Percentiles rank a stretch among this genome's conserved stretches.
These are phyloP conservation scores for Mycteria americana DNA, from an alignment of 2,797 vertebrate species.

Conservation along the genomic window DNA sequence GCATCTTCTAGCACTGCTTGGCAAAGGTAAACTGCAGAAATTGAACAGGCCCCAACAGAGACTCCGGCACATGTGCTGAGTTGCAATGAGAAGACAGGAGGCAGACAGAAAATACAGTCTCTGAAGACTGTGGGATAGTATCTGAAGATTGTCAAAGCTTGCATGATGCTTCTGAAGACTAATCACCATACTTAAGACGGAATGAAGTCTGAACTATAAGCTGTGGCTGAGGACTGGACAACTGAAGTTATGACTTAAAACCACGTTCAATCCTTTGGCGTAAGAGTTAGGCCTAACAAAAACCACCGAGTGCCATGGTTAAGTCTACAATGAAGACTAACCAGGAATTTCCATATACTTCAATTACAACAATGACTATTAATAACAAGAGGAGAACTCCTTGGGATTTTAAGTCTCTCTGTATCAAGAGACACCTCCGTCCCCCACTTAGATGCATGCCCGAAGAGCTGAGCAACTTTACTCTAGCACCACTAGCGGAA, in stretches of 20 bases:
- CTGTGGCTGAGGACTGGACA: neutral
- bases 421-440: neutral
- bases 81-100: neutral
- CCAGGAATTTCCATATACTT: neutral
- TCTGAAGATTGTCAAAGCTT: neutral
- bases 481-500: neutral
- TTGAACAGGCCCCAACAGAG: neutral
- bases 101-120: neutral
- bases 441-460: neutral
- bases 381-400: neutral
- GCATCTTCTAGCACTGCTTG: neutral
- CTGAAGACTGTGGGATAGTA: neutral
- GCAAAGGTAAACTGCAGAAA: neutral
- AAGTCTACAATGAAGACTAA: neutral
- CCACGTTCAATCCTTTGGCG: fast-evolving
- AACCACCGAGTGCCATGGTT: neutral
- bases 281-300: neutral
- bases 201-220: neutral
- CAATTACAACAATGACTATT: neutral
- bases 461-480: neutral
- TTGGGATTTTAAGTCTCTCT: neutral
- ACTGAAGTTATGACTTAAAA: neutral
- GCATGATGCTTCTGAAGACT: neutral
- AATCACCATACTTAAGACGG: neutral
- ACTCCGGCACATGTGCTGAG: neutral